A percentile compares a stretch with the other conserved stretches of the same genome.
phyloP scores from a whole-genome alignment of 2,797 vertebrate genomes.

The Taeniopygia guttata region DNA sequence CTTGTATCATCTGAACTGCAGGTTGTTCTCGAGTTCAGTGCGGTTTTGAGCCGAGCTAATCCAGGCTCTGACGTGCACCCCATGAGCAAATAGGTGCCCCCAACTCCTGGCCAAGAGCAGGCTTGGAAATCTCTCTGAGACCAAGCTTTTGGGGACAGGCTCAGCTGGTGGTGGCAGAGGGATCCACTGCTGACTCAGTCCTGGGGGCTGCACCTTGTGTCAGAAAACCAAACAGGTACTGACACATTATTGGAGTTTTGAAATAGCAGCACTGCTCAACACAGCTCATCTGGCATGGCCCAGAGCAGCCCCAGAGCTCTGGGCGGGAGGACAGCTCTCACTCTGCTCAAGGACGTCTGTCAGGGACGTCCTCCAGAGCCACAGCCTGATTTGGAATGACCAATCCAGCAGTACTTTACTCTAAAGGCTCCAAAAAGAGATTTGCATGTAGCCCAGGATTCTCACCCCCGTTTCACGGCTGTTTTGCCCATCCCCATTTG shows the following conservation, averaged over 20 bases:
- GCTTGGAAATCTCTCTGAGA: neutral
- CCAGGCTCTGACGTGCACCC: neutral
- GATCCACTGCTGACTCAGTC: neutral
- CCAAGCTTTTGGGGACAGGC: neutral
- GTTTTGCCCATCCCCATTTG: neutral
- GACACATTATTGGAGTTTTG: neutral
- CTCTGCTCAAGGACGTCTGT: neutral
- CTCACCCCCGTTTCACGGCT: neutral
- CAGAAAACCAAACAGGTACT: neutral
- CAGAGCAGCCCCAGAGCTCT: neutral
- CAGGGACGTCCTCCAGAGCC: neutral
- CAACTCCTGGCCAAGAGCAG: neutral
- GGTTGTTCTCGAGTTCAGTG: neutral
- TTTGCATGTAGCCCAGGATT: neutral
- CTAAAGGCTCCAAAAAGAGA: neutral
- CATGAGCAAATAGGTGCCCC: neutral
- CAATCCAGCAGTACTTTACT: neutral
- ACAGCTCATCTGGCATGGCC: neutral
- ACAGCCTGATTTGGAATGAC: neutral
- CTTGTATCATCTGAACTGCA: conserved; percentile 23
- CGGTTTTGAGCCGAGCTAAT: conserved; percentile 4
- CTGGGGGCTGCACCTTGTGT: neutral
- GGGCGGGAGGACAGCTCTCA: neutral
- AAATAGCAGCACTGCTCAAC: neutral
- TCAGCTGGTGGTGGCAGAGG: neutral